These are phyloP conservation scores for Teleiodes luculella DNA, from an alignment of 2,888 invertebrate species.

Conservation along the genomic window DNA sequence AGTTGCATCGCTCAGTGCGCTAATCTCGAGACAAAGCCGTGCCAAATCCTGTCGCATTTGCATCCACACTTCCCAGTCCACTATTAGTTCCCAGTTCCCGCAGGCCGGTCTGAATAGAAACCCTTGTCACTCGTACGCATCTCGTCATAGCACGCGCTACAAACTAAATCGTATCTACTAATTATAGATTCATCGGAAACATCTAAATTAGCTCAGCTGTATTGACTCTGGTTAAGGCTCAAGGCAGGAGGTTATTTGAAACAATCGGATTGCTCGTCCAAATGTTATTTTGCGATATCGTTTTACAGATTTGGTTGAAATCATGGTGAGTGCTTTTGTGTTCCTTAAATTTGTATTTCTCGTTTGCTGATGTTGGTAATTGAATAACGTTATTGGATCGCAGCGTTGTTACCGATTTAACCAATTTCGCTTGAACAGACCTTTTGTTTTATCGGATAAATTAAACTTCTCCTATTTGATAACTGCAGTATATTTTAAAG, in stretches of 20 bases:
- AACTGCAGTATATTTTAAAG: no score
- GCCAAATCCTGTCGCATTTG: constrained; percentile 48
- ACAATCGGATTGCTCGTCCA: constrained; percentile 35
- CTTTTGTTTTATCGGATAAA: not conserved
- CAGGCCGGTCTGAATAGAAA: not conserved
- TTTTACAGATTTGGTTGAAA: constrained; percentile 38
- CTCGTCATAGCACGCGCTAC: not conserved
- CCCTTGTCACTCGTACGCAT: not conserved
- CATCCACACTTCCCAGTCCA: constrained; percentile 51
- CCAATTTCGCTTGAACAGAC: not conserved
- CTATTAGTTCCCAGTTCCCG: constrained; percentile 14
- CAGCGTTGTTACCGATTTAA: not conserved
- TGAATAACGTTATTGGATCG: not conserved
- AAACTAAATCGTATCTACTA: constrained; percentile 31
- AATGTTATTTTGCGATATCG: constrained; percentile 54
- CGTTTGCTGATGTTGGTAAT: constrained; percentile 13
- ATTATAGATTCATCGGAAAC: constrained; percentile 51
- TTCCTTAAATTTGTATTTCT: constrained; percentile 34
- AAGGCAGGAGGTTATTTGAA: constrained; percentile 30
- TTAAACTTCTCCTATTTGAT: not conserved
- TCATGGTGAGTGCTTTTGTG: constrained; percentile 52
- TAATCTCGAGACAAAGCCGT: constrained; percentile 43
- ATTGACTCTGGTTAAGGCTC: constrained; percentile 33
- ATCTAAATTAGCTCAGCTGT: constrained; percentile 40
- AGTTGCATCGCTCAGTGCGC: constrained; percentile 16